Base-by-base conservation (phyloP, 92 coral and sea anemone species). In the Phenganax stokvisi region DNA sequence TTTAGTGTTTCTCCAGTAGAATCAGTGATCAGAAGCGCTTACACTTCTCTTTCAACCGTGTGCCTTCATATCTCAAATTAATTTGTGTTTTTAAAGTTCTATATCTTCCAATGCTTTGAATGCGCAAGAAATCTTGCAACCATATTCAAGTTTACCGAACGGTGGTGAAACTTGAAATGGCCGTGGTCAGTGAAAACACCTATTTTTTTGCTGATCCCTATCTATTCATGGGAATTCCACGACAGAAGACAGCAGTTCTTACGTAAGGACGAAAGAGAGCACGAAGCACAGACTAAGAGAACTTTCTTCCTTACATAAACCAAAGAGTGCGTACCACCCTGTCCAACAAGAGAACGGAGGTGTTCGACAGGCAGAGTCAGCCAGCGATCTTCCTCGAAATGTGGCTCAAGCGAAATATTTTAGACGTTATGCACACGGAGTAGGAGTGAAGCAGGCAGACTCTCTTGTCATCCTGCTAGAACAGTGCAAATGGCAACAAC, bases 261-360 rank as follows among this genome's bases (percentile, higher is more conserved):
- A 80, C 56, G 53, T 80, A 71, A 66, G 84, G 57, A 80, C 84
- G 62, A 80, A 80, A 80, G 75, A 71, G 31, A 80, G 84, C 62
- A 80, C 84, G n/a, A 64, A 64, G 47, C 53, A 16, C 56, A 63
- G 84, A 68, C 37, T 51, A 10, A 63, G 58, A 20, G 84, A 80
- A 72, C 51, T 80, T 56, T 56, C 75, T 55, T 20, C 73, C 17
- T 0, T 27, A 11, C 25, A 67, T 13, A 67, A 67, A 11, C 73
- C 73, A 27, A 16, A 28, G 37, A 13, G 25, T 13, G 37, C 28
- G 25, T 67, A 67, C 12, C 73, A 67, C 31, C 3, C 25, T 20
- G 37, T 67, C 2, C 31, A 13, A 27, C 12, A 20, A 27, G 73
- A 67, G 12, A 67, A 67, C 6, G 73, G 73, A 11, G 73, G 73